Percentiles rank a stretch among this genome's conserved stretches.
These are phyloP conservation scores for Mustela nigripes DNA, from an alignment of 2,113 vertebrate genomes.

Conservation along the genomic window DNA sequence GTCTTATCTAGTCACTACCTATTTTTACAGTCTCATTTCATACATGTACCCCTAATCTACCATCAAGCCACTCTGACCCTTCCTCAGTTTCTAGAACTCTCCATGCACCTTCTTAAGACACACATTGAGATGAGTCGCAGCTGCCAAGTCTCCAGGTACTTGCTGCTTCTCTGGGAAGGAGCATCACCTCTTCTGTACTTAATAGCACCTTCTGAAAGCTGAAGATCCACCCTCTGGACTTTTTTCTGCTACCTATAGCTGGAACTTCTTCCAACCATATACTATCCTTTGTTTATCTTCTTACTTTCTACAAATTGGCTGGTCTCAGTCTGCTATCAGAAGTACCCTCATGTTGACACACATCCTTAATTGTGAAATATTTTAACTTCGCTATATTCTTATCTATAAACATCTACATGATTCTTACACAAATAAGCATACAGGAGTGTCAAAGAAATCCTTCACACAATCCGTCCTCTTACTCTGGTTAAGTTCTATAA, in stretches of 20 bases:
- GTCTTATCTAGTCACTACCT: background rate
- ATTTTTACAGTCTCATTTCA: background rate
- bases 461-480: background rate
- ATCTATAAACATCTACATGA: background rate
- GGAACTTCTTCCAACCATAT: background rate
- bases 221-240: background rate
- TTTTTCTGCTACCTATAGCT: background rate
- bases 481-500: background rate
- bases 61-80: background rate
- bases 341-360: background rate
- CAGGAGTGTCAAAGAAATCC: background rate
- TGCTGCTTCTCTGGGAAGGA: background rate
- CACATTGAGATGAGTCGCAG: background rate
- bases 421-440: background rate
- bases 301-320: background rate
- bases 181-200: background rate
- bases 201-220: background rate
- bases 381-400: conserved; percentile 11
- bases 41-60: background rate
- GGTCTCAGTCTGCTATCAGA: background rate
- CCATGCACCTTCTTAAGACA: background rate
- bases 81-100: background rate
- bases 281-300: background rate
- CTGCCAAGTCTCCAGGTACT: background rate
- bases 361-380: background rate